A percentile compares a stretch with the other conserved stretches of the same genome.
Conservation (phyloP, 2,113 vertebrate genomes). For the Proterorhinus semilunaris region DNA sequence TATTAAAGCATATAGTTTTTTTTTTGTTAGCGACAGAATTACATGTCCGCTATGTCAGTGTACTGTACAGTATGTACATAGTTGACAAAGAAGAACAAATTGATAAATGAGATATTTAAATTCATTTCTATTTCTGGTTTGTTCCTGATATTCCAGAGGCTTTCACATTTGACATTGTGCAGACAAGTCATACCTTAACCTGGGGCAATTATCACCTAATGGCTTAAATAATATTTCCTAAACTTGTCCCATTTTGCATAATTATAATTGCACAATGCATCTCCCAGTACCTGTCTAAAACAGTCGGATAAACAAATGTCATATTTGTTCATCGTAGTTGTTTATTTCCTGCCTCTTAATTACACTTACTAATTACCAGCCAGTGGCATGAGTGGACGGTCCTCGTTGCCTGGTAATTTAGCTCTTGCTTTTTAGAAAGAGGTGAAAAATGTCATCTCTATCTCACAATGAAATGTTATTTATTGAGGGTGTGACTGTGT, state of each 20-base stretch:
- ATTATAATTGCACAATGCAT: background rate
- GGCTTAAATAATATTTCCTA: background rate
- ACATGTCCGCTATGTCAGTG: no score
- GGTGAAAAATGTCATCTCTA: background rate
- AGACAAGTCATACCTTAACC: constrained; percentile 3
- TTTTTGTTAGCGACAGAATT: no score
- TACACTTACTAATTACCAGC: background rate
- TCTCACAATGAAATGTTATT: no score
- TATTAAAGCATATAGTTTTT: no score
- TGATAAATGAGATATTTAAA: no score
- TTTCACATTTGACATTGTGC: constrained; percentile 7
- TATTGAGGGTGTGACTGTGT: no score
- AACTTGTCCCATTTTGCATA: constrained; percentile 7
- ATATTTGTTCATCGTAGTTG: background rate
- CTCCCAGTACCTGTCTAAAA: background rate
- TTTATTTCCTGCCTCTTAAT: background rate
- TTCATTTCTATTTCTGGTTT: background rate
- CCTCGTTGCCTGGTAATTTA: background rate
- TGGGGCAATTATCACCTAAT: constrained; percentile 1
- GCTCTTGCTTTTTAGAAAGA: background rate
- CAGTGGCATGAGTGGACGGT: background rate
- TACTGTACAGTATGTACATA: no score
- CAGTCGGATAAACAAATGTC: constrained; percentile 2
- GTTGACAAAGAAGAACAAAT: no score
- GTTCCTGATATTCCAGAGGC: background rate